Evolutionary conservation across 2,113 vertebrate species (phyloP).

Genomic region (Carlito syrichta): DNA sequence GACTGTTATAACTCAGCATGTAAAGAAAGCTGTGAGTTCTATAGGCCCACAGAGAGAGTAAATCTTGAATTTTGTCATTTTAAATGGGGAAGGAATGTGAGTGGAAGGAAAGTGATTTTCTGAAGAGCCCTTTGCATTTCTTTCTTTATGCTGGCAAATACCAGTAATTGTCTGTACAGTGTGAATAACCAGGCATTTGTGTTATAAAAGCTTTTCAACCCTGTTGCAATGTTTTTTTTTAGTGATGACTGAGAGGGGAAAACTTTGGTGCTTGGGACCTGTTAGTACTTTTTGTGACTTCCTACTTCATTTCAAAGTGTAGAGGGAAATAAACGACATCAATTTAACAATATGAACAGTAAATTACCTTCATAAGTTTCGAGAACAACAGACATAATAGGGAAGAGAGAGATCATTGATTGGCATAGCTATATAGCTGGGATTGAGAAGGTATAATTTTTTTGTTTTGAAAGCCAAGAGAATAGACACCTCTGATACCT

Average conservation of each 20-base stretch:
- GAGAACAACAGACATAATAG: background rate
- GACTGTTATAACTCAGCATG: background rate
- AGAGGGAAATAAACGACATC: background rate
- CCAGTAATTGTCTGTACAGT: background rate
- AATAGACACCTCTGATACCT: background rate
- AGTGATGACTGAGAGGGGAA: background rate
- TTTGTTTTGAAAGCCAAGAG: conserved; percentile 23
- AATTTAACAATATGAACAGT: background rate
- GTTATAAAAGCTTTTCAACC: conserved; percentile 23
- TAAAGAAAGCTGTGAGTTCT: conserved; percentile 1
- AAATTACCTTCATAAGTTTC: conserved; percentile 7
- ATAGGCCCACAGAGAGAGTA: background rate
- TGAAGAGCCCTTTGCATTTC: background rate
- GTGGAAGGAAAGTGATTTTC: background rate
- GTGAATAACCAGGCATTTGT: conserved; percentile 14
- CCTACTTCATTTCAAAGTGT: background rate
- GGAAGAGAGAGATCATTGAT: background rate
- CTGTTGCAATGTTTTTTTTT: background rate
- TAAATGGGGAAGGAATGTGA: background rate
- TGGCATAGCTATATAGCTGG: background rate
- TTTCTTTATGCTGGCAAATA: background rate
- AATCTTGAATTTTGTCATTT: conserved; percentile 32
- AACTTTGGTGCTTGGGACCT: background rate
- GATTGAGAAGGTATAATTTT: background rate
- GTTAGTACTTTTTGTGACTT: background rate